A percentile compares a stretch with the other conserved stretches of the same genome.
Conservation (phyloP, 2,888 invertebrate genomes). For the Lucinisca nassula region DNA sequence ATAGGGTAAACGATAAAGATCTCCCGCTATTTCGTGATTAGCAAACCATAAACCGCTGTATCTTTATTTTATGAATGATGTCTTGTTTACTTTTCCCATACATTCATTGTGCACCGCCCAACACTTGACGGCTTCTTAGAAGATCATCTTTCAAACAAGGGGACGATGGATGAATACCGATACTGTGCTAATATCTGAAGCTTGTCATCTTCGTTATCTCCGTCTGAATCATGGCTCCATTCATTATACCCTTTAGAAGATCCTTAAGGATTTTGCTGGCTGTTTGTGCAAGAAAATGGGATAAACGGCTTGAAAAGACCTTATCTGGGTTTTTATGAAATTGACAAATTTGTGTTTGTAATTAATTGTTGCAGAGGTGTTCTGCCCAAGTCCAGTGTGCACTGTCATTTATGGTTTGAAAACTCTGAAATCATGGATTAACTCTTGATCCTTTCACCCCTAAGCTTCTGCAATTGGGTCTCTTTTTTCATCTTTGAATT, state of each 20-base stretch:
- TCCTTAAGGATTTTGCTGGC: slow-evolving; percentile 2
- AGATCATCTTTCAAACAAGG: slow-evolving; percentile 61
- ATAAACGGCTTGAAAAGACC: slow-evolving; percentile 4
- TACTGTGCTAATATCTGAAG: slow-evolving; percentile 32
- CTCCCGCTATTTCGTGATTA: slow-evolving; percentile 42
- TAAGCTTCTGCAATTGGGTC: not conserved
- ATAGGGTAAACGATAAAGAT: slow-evolving; percentile 60
- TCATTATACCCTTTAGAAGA: slow-evolving; percentile 29
- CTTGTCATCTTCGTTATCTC: slow-evolving; percentile 50
- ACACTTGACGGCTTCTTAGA: slow-evolving; percentile 44
- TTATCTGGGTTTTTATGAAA: slow-evolving; percentile 6
- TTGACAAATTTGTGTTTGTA: not conserved
- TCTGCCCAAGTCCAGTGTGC: too few relatives aligned
- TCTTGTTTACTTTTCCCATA: slow-evolving; percentile 59
- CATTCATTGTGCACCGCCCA: slow-evolving; percentile 30
- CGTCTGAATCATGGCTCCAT: slow-evolving; percentile 23
- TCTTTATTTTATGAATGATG: slow-evolving; percentile 45
- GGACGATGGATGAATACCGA: slow-evolving; percentile 41
- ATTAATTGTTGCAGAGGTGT: not conserved
- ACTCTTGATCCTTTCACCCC: too few relatives aligned
- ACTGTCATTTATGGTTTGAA: too few relatives aligned
- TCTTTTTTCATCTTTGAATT: not conserved
- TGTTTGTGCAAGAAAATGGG: not conserved
- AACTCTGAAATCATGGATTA: too few relatives aligned
- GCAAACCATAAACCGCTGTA: slow-evolving; percentile 4